phyloP scores from a whole-genome alignment of 2,888 invertebrate species.

The Apamea crenata region DNA sequence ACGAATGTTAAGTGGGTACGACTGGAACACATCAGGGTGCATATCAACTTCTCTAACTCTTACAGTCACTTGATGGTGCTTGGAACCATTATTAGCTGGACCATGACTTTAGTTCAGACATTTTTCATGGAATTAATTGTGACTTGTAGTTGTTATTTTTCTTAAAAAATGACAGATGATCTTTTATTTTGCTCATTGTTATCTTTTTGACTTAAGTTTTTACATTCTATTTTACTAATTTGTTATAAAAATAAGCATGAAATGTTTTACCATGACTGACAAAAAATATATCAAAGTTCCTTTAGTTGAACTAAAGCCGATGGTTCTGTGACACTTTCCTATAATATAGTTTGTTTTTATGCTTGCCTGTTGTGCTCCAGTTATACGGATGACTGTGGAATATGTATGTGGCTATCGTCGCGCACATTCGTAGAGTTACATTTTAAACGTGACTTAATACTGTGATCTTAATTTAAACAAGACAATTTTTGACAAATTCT shows the following conservation, averaged over 20 bases:
- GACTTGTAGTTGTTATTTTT: conserved; percentile 63
- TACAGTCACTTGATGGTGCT: conserved; percentile 77
- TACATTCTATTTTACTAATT: conserved; percentile 67
- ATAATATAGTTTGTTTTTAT: conserved; percentile 72
- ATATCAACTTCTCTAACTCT: conserved; percentile 76
- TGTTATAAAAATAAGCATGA: conserved; percentile 65
- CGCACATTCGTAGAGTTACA: conserved; percentile 87
- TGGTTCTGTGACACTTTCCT: conserved; percentile 81
- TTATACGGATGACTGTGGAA: conserved; percentile 89
- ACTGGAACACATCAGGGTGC: conserved; percentile 87
- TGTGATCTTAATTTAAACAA: conserved; percentile 90
- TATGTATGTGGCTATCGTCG: conserved; percentile 86
- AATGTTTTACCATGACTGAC: conserved; percentile 68
- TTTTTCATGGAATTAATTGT: conserved; percentile 64
- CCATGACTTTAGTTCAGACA: conserved; percentile 77
- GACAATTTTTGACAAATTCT: conserved; percentile 88
- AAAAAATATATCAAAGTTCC: conserved; percentile 68
- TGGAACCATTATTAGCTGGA: conserved; percentile 70
- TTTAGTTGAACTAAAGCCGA: conserved; percentile 76
- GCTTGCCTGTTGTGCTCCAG: conserved; percentile 82
- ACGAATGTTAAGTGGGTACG: conserved; percentile 79
- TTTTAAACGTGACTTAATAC: conserved; percentile 89
- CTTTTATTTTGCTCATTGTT: conserved; percentile 68
- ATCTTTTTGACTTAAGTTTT: conserved; percentile 69
- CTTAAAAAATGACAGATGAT: conserved; percentile 57